Evolutionary conservation across 2,113 vertebrate species (phyloP).

Genomic region (Datnioides undecimradiatus): DNA sequence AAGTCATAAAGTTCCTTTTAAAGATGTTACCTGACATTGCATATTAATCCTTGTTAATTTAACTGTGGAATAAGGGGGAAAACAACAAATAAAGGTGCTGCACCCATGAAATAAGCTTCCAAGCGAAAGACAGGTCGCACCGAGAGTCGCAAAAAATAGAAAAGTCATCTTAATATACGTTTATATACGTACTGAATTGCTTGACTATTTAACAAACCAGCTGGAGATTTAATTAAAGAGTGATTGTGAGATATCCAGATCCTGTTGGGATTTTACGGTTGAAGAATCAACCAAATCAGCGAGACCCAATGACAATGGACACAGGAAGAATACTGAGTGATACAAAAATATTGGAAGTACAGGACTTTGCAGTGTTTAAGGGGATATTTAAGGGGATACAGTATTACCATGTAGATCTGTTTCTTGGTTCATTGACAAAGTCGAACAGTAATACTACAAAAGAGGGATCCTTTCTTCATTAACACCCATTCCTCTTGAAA

Average conservation of each 20-base stretch:
- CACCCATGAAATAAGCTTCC: no score
- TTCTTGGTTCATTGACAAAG: conserved; percentile 53
- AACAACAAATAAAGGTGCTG: no score
- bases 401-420: conserved; percentile 50
- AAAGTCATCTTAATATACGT: no score
- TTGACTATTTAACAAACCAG: no score
- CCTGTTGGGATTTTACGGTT: neutral
- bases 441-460: conserved; percentile 68
- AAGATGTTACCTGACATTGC: no score
- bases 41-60: no score
- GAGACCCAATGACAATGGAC: neutral
- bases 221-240: conserved; percentile 9
- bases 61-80: no score
- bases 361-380: neutral
- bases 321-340: neutral
- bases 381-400: conserved; percentile 29
- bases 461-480: conserved; percentile 70
- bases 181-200: no score
- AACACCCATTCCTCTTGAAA: conserved; percentile 75
- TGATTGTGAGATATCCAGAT: neutral
- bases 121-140: no score
- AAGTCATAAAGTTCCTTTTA: no score
- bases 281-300: no score
- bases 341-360: neutral
- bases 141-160: no score